Evolutionary conservation across 2,888 invertebrate genomes (phyloP).

Genomic region (Molorchus minor): DNA sequence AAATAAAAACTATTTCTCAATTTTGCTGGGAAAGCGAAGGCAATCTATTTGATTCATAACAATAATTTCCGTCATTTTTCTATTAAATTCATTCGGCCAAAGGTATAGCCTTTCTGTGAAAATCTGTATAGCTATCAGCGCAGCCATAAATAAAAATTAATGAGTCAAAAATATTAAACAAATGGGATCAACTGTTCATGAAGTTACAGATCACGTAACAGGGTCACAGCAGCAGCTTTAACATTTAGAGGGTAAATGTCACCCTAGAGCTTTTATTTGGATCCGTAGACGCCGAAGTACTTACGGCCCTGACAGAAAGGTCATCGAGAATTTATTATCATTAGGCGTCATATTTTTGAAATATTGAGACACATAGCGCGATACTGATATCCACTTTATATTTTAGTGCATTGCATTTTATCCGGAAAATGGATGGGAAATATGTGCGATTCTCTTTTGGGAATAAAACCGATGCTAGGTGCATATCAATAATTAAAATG

Average conservation of each 20-base stretch:
- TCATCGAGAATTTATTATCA: conserved; percentile 51
- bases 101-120: conserved; percentile 14
- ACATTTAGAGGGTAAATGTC: conserved; percentile 61
- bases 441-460: background rate
- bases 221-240: conserved; percentile 54
- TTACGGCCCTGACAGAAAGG: conserved; percentile 48
- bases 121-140: conserved; percentile 32
- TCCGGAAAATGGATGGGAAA: background rate
- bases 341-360: conserved; percentile 48
- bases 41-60: conserved; percentile 26
- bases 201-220: conserved; percentile 61
- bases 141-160: conserved; percentile 55
- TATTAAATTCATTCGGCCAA: conserved; percentile 24
- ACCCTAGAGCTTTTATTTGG: conserved; percentile 52
- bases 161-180: conserved; percentile 56
- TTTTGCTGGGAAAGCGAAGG: conserved; percentile 6
- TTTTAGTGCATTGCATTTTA: conserved; percentile 22
- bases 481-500: too few species aligned
- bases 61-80: conserved; percentile 24
- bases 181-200: conserved; percentile 55
- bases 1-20: conserved; percentile 24
- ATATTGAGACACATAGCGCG: conserved; percentile 39
- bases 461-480: background rate
- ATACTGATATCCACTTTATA: conserved; percentile 32
- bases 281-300: conserved; percentile 43